Conservation (phyloP, 35 echinoderm and acorn worm genomes). For the Ophiothrix spiculata region DNA sequence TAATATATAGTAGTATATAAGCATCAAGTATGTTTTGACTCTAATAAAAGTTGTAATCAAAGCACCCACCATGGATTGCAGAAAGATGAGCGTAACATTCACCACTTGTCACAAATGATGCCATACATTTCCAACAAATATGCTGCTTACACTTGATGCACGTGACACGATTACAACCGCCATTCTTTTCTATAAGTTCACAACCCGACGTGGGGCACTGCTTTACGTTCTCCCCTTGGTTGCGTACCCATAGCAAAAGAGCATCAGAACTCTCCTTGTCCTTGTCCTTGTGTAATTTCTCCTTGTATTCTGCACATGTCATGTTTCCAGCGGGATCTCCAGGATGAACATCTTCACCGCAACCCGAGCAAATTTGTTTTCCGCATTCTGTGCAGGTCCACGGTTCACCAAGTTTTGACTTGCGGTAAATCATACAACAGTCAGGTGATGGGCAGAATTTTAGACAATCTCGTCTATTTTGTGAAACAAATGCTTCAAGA, state of each 20-base stretch:
- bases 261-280: conserved; percentile 12
- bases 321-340: too few relatives aligned
- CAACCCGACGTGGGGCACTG: conserved; percentile 13
- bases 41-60: background rate
- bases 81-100: conserved; percentile 8
- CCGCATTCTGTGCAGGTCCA: conserved; percentile 22
- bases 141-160: conserved; percentile 15
- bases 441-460: conserved; percentile 46
- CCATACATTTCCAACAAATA: conserved; percentile 37
- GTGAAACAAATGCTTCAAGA: conserved; percentile 29
- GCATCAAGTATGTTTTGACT: too few relatives aligned
- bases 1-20: too few relatives aligned
- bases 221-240: conserved; percentile 15
- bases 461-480: conserved; percentile 6
- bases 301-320: conserved; percentile 25
- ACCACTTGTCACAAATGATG: background rate
- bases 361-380: conserved; percentile 19
- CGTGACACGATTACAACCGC: conserved; percentile 18
- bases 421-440: conserved; percentile 37
- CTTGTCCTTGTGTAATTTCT: too few relatives aligned
- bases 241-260: conserved; percentile 8
- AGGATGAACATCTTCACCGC: conserved; percentile 18
- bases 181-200: conserved; percentile 28
- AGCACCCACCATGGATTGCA: background rate
- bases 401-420: background rate